Conservation (phyloP, 2,888 invertebrate species). For the Incurvaria masculella region DNA sequence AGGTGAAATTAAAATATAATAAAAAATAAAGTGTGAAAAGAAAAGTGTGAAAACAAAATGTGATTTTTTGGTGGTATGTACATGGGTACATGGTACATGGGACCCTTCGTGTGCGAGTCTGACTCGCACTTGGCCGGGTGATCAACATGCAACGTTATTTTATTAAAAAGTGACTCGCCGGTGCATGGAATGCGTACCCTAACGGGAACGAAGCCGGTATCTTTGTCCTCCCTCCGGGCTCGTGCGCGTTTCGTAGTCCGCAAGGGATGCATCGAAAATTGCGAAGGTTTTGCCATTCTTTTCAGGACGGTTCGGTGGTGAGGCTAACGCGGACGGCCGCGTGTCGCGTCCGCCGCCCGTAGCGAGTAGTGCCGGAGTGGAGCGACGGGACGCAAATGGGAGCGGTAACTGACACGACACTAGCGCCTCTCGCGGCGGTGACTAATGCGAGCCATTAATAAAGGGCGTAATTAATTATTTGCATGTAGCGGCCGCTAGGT, state of each 20-base stretch:
- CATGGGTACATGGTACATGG: too few relatives aligned
- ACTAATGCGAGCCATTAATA: conserved; percentile 55
- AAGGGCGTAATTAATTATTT: conserved; percentile 54
- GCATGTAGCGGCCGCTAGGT: conserved; percentile 28
- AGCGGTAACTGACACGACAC: not conserved
- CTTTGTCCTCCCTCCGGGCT: too few relatives aligned
- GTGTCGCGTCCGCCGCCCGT: not conserved
- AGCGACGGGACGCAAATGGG: not conserved
- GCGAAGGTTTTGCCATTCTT: not conserved
- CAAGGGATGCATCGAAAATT: not conserved
- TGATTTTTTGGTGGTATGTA: too few relatives aligned
- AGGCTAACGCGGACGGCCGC: not conserved
- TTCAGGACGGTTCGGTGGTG: not conserved
- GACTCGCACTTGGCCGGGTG: too few relatives aligned
- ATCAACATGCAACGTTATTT: too few relatives aligned
- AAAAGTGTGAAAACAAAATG: too few relatives aligned
- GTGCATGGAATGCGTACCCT: too few relatives aligned
- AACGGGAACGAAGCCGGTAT: too few relatives aligned
- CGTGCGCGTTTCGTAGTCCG: not conserved
- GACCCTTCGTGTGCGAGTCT: too few relatives aligned
- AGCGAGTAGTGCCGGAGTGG: not conserved
- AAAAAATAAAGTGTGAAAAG: too few relatives aligned
- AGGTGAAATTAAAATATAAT: too few relatives aligned
- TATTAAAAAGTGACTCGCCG: too few relatives aligned
- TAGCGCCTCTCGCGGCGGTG: conserved; percentile 31